Percentiles rank a stretch among this genome's conserved stretches.
These are phyloP conservation scores for Cyprinodon brontotheroides DNA, from an alignment of 2,113 vertebrate species.

Conservation along the genomic window DNA sequence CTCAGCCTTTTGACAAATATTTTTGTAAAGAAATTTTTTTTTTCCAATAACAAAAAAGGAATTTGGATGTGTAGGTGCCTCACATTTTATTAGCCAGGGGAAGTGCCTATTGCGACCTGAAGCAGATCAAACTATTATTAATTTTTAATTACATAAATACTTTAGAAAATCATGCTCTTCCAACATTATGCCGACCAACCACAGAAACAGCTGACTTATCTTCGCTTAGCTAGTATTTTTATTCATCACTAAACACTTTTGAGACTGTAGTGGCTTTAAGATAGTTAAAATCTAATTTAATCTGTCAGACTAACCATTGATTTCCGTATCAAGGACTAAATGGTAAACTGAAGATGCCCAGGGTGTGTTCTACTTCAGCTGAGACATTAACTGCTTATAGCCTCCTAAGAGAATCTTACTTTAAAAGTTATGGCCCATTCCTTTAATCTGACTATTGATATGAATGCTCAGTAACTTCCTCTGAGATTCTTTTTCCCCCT, in stretches of 20 bases:
- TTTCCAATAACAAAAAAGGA: too few species aligned
- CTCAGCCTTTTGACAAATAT: too few species aligned
- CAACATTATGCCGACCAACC: too few species aligned
- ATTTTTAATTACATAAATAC: neutral
- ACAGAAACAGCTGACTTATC: too few species aligned
- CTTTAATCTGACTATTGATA: conserved; percentile 64
- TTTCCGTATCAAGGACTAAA: neutral
- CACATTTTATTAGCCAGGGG: neutral
- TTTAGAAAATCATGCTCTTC: too few species aligned
- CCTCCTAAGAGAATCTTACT: too few species aligned
- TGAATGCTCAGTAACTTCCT: conserved; percentile 62
- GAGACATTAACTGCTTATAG: neutral
- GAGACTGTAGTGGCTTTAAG: neutral
- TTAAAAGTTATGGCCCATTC: neutral
- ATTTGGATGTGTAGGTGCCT: neutral
- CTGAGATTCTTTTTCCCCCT: conserved; percentile 41
- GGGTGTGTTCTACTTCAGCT: neutral
- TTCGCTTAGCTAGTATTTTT: neutral
- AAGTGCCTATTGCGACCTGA: neutral
- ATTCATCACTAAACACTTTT: neutral
- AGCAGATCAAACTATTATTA: neutral
- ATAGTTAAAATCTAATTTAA: neutral
- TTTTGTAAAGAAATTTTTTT: too few species aligned
- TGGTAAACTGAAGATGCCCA: neutral
- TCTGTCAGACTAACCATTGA: neutral